Conservation (phyloP, 2,797 vertebrate species). For the Fistularia tabacaria region DNA sequence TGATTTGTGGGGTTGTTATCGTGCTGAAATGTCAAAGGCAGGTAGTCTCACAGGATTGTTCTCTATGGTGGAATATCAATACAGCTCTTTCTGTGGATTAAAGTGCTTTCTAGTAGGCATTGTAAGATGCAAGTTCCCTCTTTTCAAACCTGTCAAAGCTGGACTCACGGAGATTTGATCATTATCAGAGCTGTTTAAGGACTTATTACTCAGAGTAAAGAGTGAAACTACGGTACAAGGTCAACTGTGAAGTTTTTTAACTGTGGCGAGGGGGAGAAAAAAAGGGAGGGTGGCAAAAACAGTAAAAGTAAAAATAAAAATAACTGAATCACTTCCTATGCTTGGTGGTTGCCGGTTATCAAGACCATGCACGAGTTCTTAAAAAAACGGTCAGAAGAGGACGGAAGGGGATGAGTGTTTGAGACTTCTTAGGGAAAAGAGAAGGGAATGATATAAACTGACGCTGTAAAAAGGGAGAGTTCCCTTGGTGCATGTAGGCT, state of each 20-base stretch:
- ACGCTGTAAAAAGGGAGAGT: slow-evolving; percentile 26
- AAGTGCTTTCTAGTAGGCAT: slow-evolving; percentile 56
- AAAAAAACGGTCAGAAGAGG: slow-evolving; percentile 46
- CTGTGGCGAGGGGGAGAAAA: slow-evolving; percentile 9
- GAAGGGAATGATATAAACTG: slow-evolving; percentile 40
- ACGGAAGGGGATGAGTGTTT: slow-evolving; percentile 40
- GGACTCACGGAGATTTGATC: slow-evolving; percentile 57
- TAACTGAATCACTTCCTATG: slow-evolving; percentile 70
- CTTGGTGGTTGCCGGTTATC: slow-evolving; percentile 61
- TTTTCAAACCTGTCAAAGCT: slow-evolving; percentile 63
- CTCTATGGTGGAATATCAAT: slow-evolving; percentile 62
- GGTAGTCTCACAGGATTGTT: slow-evolving; percentile 62
- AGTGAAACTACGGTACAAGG: slow-evolving; percentile 45
- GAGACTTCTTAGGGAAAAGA: slow-evolving; percentile 23
- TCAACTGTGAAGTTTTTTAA: slow-evolving; percentile 52
- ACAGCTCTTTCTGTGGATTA: slow-evolving; percentile 55
- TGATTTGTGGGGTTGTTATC: slow-evolving; percentile 67
- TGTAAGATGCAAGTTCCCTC: slow-evolving; percentile 53
- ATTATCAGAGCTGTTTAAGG: slow-evolving; percentile 56
- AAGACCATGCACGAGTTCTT: slow-evolving; percentile 51
- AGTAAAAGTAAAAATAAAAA: slow-evolving; percentile 58
- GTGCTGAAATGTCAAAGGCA: slow-evolving; percentile 62
- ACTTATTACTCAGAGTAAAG: slow-evolving; percentile 47
- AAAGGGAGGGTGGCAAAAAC: slow-evolving; percentile 22
- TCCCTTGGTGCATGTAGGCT: slow-evolving; percentile 9